Evolutionary conservation across 2,888 invertebrate genomes (phyloP), one percentile per base, ranked within the genome.

Genomic region (Achlya flavicornis): DNA sequence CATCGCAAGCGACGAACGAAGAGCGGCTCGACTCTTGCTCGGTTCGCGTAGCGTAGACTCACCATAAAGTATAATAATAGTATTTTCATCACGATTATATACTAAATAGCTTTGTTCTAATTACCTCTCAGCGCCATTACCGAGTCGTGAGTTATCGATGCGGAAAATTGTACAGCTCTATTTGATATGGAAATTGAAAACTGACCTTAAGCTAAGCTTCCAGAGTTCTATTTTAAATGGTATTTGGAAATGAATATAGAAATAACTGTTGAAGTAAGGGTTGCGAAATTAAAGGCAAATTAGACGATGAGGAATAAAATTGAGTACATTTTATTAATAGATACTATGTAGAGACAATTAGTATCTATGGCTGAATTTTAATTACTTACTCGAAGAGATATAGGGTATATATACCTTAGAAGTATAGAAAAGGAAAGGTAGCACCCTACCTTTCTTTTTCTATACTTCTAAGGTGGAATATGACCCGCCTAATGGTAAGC

Each of bases 1-100:
- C 26, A 1, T 26, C 26, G 26, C 26, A 2, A 26, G 26, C 2
- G 26, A 26, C 26, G 26, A 26, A 26, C 26, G 26, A 26, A 26
- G 26, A 26, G 26, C 26, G 26, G 26, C 2, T 26, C 26, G 26
- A 2, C 1, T 26, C 26, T 26, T 26, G 26, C 26, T 26, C 26
- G 26, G 26, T n/a, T n/a, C n/a, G n/a, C n/a, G n/a, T 26, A 26
- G 26, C 26, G 2, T 26, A 26, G 26, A 26, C 26, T 26, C 26
- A 26, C 26, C 2, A 26, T 26, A 26, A 16, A 19, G 19, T 53
- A 10, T 53, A 53, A 53, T 53, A 53, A 53, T 19, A 10, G 7
- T 53, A 53, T 53, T 53, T 53, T 53, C 53, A 53, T 53, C 53
- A 53, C 19, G 53, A 53, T 19, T 19, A 53, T n/a, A 19, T 19